phyloP scores from a whole-genome alignment of 37 sponge, comb jelly and placozoan species.

The Halichondria panicea region DNA sequence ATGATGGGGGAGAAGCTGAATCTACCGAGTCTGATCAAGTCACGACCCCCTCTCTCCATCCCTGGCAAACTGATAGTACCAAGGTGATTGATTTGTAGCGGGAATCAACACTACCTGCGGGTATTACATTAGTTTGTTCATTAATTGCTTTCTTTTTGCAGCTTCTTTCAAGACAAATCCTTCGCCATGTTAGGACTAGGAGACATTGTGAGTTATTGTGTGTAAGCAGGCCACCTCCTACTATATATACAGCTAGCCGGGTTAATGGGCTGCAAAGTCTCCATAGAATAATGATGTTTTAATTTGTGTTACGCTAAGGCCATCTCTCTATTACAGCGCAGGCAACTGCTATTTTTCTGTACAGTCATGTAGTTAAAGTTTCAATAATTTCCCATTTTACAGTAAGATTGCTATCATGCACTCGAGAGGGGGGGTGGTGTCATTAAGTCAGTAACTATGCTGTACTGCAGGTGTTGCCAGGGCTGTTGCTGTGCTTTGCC shows the following conservation, averaged over 20 bases:
- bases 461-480: slow-evolving; percentile 58
- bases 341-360: neutral
- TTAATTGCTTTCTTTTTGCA: slow-evolving; percentile 8
- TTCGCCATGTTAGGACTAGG: slow-evolving; percentile 77
- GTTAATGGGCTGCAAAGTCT: no score
- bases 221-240: neutral
- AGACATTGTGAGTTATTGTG: slow-evolving; percentile 60
- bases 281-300: no score
- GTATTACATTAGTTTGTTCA: neutral
- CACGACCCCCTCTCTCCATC: slow-evolving; percentile 60
- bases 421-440: neutral
- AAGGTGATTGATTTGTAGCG: slow-evolving; percentile 50
- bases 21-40: slow-evolving; percentile 41
- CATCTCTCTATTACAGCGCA: neutral
- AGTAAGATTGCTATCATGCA: no score
- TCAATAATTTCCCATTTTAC: no score
- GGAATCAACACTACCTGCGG: no score
- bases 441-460: neutral
- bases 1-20: slow-evolving; percentile 54
- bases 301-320: no score
- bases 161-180: slow-evolving; percentile 29
- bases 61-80: slow-evolving; percentile 80
- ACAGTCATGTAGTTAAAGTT: neutral
- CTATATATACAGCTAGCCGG: no score
- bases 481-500: slow-evolving; percentile 68